Percentiles rank a stretch among this genome's conserved stretches.
These are phyloP conservation scores for Paramormyrops kingsleyae DNA, from an alignment of 2,113 vertebrate genomes.

Conservation along the genomic window DNA sequence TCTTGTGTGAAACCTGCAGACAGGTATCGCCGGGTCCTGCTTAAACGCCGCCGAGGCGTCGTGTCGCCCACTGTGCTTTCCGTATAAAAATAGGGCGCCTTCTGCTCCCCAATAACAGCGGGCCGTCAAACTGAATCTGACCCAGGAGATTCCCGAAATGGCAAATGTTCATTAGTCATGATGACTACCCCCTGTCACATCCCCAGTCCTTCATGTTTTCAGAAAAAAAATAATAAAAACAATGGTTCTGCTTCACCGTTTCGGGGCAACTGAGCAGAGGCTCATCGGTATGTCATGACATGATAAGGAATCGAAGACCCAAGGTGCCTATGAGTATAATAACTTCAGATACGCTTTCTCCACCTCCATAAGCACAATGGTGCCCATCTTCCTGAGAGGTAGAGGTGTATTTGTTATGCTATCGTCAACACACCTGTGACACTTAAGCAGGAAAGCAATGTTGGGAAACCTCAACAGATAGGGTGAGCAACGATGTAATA, in stretches of 20 bases:
- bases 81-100: not conserved
- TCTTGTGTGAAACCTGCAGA: not conserved
- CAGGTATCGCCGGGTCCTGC: not conserved
- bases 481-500: not conserved
- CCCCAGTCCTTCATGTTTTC: not conserved
- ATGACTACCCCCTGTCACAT: not conserved
- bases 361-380: not conserved
- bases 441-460: not conserved
- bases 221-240: not conserved
- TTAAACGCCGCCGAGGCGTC: not conserved
- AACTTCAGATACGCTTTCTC: not conserved
- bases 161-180: conserved; percentile 1
- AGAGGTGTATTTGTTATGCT: not conserved
- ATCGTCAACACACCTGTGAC: not conserved
- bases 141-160: not conserved
- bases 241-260: not conserved
- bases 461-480: not conserved
- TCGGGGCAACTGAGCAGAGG: not conserved
- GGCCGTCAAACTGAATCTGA: not conserved
- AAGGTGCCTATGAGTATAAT: not conserved
- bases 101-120: not conserved
- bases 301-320: not conserved
- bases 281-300: not conserved
- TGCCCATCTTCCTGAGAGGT: not conserved
- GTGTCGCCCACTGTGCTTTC: not conserved